Evolutionary conservation across 2,113 vertebrate species (phyloP).

Genomic region (Syngnathoides biaculeatus): DNA sequence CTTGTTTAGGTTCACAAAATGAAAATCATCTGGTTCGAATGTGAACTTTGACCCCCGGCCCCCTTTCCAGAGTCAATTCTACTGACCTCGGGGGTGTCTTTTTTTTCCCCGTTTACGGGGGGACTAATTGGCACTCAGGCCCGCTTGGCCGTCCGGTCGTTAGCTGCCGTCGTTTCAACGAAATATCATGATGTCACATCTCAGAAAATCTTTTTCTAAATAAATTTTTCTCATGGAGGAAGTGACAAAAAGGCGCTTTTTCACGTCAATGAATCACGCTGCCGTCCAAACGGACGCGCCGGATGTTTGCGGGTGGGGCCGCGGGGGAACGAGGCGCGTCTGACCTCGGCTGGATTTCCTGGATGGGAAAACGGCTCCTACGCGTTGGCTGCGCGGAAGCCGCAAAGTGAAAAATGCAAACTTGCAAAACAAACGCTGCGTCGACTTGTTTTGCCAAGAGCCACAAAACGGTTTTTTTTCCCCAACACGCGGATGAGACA

Average conservation of each 20-base stretch:
- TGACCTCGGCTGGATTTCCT: conserved; percentile 50
- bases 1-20: background rate
- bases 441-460: too few species aligned
- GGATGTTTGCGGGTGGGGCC: background rate
- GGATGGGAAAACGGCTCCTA: conserved; percentile 26
- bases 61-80: conserved; percentile 1
- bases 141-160: too few species aligned
- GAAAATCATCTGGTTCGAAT: background rate
- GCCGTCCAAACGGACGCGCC: background rate
- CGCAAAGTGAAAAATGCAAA: too few species aligned
- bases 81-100: conserved; percentile 16
- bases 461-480: too few species aligned
- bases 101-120: conserved; percentile 31
- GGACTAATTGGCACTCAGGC: too few species aligned
- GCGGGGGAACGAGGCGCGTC: conserved; percentile 39
- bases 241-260: background rate
- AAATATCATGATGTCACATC: conserved; percentile 12
- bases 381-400: conserved; percentile 25
- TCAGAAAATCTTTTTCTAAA: background rate
- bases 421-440: too few species aligned
- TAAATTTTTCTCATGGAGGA: too few species aligned
- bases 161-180: background rate
- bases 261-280: background rate
- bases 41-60: background rate
- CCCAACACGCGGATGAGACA: too few species aligned